Evolutionary conservation across 2,113 vertebrate species (phyloP), one percentile per base, ranked within the genome.

Genomic region (Chauna torquata): DNA sequence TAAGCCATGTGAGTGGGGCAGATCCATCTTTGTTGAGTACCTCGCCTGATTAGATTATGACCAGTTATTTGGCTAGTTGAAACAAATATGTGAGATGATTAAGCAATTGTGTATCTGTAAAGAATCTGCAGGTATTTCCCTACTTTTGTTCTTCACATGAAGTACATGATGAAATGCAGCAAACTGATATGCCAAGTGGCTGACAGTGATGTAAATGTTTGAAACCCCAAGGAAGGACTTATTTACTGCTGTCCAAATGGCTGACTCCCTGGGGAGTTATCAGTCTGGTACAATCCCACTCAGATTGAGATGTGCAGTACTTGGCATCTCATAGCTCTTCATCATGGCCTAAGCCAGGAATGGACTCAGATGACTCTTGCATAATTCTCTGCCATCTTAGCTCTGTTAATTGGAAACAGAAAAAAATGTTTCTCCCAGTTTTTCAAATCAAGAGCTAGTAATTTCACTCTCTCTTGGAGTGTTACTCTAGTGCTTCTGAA

Each of bases 391-490:
- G 81, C 34, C 27, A 12, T n/a, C 55, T 61, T 27, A 79, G 57
- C 66, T 76, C 47, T 87, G 79, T 75, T 93, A 44, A 74, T n/a
- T 92, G 72, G 44, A 74, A 94, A 66, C 23, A 28, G 25, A 22
- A 10, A 36, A 32, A 40, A 55, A n/a, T 4, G 25, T 47, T 91
- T 71, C 47, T 40, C 28, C 47, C 24, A 17, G 27, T 20, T 95
- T 34, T 86, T 70, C 17, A 74, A 81, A 44, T 19, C 44, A 70
- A 72, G 68, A 94, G 86, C 69, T 57, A 74, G 77, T 86, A 42
- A 89, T 96, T 96, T 84, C 59, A 50, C 69, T 89, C 50, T 86
- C 47, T 90, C 83, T 86, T 85, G 47, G 59, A 91, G 78, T 50
- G 86, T 78, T 86, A 0, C 90, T 91, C 23, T 87, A 47, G 86